Base-by-base conservation (phyloP, 2,113 vertebrate species). In the Gasterosteus nipponicus region DNA sequence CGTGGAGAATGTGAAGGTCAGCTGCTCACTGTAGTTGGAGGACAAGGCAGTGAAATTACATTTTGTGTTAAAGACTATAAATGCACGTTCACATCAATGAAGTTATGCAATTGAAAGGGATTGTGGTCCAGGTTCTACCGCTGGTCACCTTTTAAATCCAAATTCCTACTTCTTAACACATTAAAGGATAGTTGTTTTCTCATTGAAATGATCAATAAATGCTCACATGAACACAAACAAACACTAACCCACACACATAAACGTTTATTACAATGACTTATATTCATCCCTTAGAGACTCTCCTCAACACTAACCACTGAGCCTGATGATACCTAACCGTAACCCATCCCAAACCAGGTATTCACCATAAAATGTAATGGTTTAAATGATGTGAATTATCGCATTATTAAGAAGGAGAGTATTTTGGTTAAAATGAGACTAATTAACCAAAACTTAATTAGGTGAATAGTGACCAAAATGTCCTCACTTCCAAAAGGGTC, bases 131-230 rank as follows among this genome's bases (percentile, higher is more conserved):
- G n/a, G 51, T 44, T 44, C 33, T 46, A 19, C 57, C 44, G 22
- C 39, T 51, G 57, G 38, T 70, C 29, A 12, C 15, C 54, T 46
- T 39, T 33, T 31, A 39, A 76, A 56, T 35, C 53, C 7, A 0
- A 61, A 29, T 31, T 69, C 0, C 2, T 26, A 31, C 8, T 46
- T 54, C 26, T 53, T 46, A 72, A n/a, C n/a, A 54, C 44, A 64
- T 44, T 39, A 41, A 41, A 33, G 10, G 26, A 46, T 60, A n/a
- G 33, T 22, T 56, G 41, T 63, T 84, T 69, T 64, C 33, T 22
- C n/a, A 70, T 51, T 66, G 62, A 77, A 60, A 61, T 14, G 42
- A 69, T 61, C 56, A 62, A 60, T 72, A 77, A 75, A 58, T 44
- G 61, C 69, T 54, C 51, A 7, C 22, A 51, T 26, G 46, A 3